phyloP scores from a whole-genome alignment of 1,140 invertebrate genomes.

The Ostrea denselamellosa region DNA sequence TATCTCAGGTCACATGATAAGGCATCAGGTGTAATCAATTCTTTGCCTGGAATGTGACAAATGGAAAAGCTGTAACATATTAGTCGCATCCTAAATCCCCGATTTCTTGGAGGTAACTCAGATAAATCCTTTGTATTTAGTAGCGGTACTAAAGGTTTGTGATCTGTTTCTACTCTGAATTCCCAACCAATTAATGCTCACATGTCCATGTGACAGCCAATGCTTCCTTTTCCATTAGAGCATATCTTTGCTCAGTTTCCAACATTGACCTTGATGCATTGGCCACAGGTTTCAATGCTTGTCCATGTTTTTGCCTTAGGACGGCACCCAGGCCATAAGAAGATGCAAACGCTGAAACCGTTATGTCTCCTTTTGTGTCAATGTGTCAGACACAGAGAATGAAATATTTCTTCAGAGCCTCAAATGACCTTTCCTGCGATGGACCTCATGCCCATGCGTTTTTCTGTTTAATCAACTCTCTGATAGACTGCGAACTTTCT shows the following conservation, averaged over 20 bases:
- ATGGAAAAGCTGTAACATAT: too few species aligned
- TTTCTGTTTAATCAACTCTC: conserved; percentile 45
- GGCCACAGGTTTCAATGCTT: conserved; percentile 67
- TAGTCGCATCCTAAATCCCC: conserved; percentile 35
- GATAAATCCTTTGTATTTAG: conserved; percentile 49
- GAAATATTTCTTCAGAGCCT: conserved; percentile 45
- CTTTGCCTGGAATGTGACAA: too few species aligned
- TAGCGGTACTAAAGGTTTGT: conserved; percentile 54
- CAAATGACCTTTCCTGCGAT: conserved; percentile 39
- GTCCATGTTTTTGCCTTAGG: conserved; percentile 55
- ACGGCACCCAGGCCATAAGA: conserved; percentile 53
- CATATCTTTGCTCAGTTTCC: conserved; percentile 78
- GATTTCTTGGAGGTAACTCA: conserved; percentile 48
- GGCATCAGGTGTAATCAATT: too few species aligned
- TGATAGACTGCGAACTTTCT: conserved; percentile 33
- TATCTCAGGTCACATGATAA: too few species aligned
- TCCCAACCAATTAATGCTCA: conserved; percentile 80
- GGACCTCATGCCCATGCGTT: conserved; percentile 42
- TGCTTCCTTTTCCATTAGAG: conserved; percentile 81
- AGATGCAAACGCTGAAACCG: conserved; percentile 49
- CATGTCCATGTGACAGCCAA: conserved; percentile 79
- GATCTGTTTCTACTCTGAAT: conserved; percentile 74
- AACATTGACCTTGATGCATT: conserved; percentile 78
- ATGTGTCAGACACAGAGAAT: conserved; percentile 9
- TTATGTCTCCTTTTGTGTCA: conserved; percentile 22